Conservation (phyloP, 2,113 vertebrate genomes). For the Dermatemys mawii region DNA sequence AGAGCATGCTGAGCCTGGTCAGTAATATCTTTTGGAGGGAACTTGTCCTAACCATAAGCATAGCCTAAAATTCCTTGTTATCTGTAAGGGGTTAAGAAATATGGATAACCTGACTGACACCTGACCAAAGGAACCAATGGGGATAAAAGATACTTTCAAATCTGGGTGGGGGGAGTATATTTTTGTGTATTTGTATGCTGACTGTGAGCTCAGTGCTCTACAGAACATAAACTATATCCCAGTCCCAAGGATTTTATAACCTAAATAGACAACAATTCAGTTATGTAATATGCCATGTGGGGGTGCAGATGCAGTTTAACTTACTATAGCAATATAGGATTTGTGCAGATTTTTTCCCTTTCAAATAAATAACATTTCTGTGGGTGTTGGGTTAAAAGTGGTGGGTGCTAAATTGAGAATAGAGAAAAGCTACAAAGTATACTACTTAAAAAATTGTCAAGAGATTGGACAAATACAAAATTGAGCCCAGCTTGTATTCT, state of each 20-base stretch:
- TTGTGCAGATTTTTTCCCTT: background rate
- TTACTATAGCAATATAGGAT: background rate
- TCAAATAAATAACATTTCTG: background rate
- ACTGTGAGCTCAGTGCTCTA: background rate
- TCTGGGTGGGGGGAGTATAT: too few species aligned
- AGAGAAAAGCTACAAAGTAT: background rate
- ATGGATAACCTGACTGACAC: too few species aligned
- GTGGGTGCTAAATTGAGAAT: background rate
- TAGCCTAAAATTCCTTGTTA: too few species aligned
- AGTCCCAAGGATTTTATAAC: background rate
- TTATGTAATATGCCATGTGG: background rate
- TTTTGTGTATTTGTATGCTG: conserved; percentile 11
- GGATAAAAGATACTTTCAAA: too few species aligned
- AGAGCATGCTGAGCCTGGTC: rapidly evolving
- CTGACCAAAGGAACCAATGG: too few species aligned
- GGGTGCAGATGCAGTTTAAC: background rate
- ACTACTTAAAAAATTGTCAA: background rate
- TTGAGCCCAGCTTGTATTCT: background rate
- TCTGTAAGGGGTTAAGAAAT: too few species aligned
- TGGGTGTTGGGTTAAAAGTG: background rate
- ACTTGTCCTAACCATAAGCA: too few species aligned
- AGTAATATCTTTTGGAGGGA: rapidly evolving
- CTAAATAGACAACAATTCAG: background rate
- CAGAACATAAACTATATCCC: background rate
- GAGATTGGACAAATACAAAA: background rate